Conservation (phyloP, 2,888 invertebrate genomes). For the Ophraella communa region DNA sequence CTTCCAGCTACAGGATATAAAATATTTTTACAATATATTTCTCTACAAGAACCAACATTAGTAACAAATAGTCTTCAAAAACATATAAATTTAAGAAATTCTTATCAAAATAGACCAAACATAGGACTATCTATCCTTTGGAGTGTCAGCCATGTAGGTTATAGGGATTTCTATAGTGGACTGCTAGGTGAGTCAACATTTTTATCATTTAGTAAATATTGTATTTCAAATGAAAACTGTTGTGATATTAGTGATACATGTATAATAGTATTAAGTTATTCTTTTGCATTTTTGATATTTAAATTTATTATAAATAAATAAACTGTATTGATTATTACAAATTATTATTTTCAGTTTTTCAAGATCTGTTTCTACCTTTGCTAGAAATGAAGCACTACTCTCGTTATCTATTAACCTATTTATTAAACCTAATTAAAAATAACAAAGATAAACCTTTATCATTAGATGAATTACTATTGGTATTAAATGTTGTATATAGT, state of each 20-base stretch:
- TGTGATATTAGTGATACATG: no score
- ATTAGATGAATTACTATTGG: conserved; percentile 65
- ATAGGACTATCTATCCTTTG: conserved; percentile 77
- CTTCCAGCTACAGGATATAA: conserved; percentile 71
- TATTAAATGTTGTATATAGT: conserved; percentile 67
- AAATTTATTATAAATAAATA: no score
- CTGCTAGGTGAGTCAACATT: conserved; percentile 64
- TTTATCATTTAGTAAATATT: not conserved
- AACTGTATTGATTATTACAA: not conserved
- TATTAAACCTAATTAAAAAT: conserved; percentile 61
- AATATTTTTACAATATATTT: conserved; percentile 74
- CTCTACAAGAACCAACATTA: conserved; percentile 70
- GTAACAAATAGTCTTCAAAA: conserved; percentile 69
- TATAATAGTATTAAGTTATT: no score
- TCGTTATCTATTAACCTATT: conserved; percentile 69
- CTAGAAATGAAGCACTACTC: conserved; percentile 75
- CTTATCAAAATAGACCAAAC: conserved; percentile 78
- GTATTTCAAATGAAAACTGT: no score
- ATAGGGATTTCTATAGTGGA: conserved; percentile 69
- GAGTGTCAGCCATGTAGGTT: conserved; percentile 78
- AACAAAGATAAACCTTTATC: conserved; percentile 43
- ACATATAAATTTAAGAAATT: conserved; percentile 69
- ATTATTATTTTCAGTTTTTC: conserved; percentile 67
- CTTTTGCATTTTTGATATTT: no score
- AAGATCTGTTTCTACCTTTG: conserved; percentile 75